These are phyloP conservation scores for Sander vitreus DNA, from an alignment of 2,113 vertebrate genomes.

Conservation along the genomic window DNA sequence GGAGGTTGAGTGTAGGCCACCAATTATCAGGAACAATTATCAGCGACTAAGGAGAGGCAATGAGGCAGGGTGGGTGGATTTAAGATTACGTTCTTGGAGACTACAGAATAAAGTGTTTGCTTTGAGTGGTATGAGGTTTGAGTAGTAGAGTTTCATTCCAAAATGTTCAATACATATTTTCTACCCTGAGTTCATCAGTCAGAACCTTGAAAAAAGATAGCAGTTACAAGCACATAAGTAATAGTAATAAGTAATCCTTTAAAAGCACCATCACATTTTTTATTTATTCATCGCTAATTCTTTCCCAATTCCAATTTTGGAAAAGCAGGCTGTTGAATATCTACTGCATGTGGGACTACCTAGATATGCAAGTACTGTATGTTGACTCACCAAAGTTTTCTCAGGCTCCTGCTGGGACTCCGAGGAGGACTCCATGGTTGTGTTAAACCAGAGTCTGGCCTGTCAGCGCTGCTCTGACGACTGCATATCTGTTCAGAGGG, in stretches of 20 bases:
- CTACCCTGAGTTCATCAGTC: background rate
- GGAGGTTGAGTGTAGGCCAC: conserved; percentile 15
- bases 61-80: background rate
- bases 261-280: background rate
- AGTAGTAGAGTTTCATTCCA: background rate
- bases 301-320: background rate
- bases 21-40: conserved; percentile 17
- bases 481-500: conserved; percentile 72
- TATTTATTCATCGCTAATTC: background rate
- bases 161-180: background rate
- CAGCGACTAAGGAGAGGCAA: background rate
- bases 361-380: no score
- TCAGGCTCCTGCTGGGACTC: conserved; percentile 81
- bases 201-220: background rate
- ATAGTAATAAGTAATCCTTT: no score
- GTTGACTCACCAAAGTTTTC: conserved; percentile 79
- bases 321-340: background rate
- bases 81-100: background rate
- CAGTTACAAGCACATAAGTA: background rate
- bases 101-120: background rate
- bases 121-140: no score
- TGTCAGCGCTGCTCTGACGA: conserved; percentile 58
- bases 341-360: background rate
- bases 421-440: conserved; percentile 80
- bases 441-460: conserved; percentile 51